phyloP scores from a whole-genome alignment of 2,888 invertebrate genomes.

The Mythimna albipuncta region DNA sequence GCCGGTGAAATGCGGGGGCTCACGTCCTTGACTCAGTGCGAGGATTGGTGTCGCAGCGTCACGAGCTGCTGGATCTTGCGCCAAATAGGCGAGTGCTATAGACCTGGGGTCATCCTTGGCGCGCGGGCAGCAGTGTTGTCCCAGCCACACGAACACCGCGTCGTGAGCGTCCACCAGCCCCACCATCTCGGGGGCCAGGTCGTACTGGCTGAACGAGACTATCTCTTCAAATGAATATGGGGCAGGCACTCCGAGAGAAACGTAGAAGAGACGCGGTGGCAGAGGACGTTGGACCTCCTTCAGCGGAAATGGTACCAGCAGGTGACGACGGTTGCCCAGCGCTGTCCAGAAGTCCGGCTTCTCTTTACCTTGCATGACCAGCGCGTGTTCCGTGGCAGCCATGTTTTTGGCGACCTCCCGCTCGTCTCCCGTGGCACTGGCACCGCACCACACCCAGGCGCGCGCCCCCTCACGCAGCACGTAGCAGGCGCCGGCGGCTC shows the following conservation, averaged over 20 bases:
- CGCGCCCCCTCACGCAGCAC: conserved; percentile 93
- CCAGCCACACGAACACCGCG: conserved; percentile 96
- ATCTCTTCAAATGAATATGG: conserved; percentile 93
- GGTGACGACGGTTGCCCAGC: conserved; percentile 92
- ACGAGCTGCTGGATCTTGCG: conserved; percentile 95
- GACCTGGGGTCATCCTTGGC: conserved; percentile 92
- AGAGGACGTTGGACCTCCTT: conserved; percentile 88
- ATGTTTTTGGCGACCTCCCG: conserved; percentile 97
- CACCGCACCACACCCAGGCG: conserved; percentile 97
- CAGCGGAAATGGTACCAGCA: conserved; percentile 80
- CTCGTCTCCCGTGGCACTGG: conserved; percentile 97
- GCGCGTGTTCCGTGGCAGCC: conserved; percentile 93
- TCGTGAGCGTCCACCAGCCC: conserved; percentile 96
- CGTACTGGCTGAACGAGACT: conserved; percentile 95
- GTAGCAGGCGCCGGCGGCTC: conserved; percentile 92
- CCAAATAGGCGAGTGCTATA: conserved; percentile 92
- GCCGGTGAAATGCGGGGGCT: conserved; percentile 97
- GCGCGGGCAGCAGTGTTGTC: conserved; percentile 92
- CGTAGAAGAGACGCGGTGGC: conserved; percentile 92
- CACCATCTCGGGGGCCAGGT: conserved; percentile 95
- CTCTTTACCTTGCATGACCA: conserved; percentile 96
- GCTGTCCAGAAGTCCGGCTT: conserved; percentile 95
- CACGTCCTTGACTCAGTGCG: conserved; percentile 95
- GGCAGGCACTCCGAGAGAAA: conserved; percentile 80
- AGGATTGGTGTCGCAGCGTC: conserved; percentile 95